Base-by-base conservation (phyloP, 2,797 vertebrate genomes). In the Hypotaenidia philippensis region DNA sequence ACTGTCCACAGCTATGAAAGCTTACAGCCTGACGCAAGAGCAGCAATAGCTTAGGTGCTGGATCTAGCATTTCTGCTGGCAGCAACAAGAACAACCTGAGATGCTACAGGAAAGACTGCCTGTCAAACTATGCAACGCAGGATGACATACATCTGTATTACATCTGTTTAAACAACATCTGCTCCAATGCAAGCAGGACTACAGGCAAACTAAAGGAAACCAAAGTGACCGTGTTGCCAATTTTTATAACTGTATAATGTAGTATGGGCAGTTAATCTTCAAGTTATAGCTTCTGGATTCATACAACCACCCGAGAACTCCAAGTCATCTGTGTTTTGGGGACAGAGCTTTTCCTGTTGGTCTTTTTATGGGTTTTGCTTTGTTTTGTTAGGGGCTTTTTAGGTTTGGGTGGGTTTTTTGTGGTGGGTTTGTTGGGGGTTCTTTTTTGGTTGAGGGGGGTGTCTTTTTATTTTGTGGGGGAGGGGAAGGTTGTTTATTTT, bases 71-170 rank as follows among this genome's bases (percentile, higher is more conserved):
- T 0, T 12, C 52, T 59, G 18, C 71, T 56, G 31, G 47, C n/a
- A 68, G 21, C 2, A 41, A 45, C 0, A 3, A 77, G 52, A 92
- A 11, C 10, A 52, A 68, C 27, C 47, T 5, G 20, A 86, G 50
- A 57, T 9, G 16, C 47, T 45, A 34, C 25, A 52, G 14, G 38
- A 89, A 89, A 53, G 2, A 32, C 0, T 64, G 32, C 31, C 9
- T 32, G 13, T 15, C 8, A 19, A 34, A 29, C 56, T 29, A 26
- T 0, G 0, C 34, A 50, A 32, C 1, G 5, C 5, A 29, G 5
- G 11, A 66, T 6, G 23, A 11, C 4, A 16, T 45, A 38, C 1
- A 0, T 4, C 55, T 49, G 5, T 5, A 79, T 31, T 61, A 40
- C 38, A 80, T 72, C 27, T 66, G 22, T 69, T 57, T n/a, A 38